phyloP scores from a whole-genome alignment of 2,888 invertebrate genomes.

The Xestia rhomboidea region DNA sequence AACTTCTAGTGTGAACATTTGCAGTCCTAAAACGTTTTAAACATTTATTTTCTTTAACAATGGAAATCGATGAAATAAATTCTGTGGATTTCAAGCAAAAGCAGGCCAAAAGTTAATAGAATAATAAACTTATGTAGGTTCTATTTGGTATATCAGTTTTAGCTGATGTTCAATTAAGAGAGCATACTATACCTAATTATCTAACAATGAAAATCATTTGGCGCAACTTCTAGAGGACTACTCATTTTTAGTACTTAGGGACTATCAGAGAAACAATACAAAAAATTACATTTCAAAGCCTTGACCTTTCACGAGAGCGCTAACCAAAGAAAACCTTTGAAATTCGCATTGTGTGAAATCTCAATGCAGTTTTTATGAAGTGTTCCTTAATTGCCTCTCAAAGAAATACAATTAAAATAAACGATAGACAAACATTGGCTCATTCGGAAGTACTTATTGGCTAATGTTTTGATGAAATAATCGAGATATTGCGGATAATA shows the following conservation, averaged over 20 bases:
- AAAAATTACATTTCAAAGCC: constrained; percentile 19
- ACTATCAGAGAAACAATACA: neutral
- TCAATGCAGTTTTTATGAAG: constrained; percentile 29
- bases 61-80: neutral
- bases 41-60: neutral
- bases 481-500: constrained; percentile 17
- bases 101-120: neutral
- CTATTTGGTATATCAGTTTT: neutral
- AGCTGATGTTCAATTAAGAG: neutral
- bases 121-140: neutral
- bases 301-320: constrained; percentile 42
- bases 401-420: constrained; percentile 43
- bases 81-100: neutral
- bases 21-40: constrained; percentile 7
- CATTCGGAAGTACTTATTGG: constrained; percentile 26
- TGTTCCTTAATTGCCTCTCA: constrained; percentile 15
- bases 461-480: constrained; percentile 32
- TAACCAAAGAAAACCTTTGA: constrained; percentile 28
- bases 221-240: neutral
- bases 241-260: neutral
- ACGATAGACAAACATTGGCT: constrained; percentile 26
- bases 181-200: neutral
- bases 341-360: constrained; percentile 24
- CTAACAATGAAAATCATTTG: neutral
- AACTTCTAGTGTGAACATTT: constrained; percentile 16